These are phyloP conservation scores for Cancer borealis DNA, from an alignment of 2,888 invertebrate species.

Conservation along the genomic window DNA sequence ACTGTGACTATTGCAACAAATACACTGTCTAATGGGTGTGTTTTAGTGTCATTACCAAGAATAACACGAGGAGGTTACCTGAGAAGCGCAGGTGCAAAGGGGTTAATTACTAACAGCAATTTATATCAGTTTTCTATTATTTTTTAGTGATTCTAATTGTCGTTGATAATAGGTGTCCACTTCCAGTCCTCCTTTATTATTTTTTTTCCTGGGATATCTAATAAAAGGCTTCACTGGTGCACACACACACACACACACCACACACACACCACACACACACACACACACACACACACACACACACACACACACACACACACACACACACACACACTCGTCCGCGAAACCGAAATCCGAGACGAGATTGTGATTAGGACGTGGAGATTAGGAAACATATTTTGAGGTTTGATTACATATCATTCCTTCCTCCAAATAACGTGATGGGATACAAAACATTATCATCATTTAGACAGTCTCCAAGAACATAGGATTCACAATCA, in stretches of 20 bases:
- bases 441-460: too few species aligned
- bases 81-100: neutral
- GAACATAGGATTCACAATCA: too few species aligned
- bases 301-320: too few species aligned
- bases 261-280: too few species aligned
- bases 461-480: too few species aligned
- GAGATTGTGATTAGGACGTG: too few species aligned
- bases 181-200: neutral
- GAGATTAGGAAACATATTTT: too few species aligned
- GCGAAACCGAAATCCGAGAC: too few species aligned
- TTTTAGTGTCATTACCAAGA: constrained; percentile 9
- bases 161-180: neutral
- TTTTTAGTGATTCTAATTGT: constrained; percentile 20
- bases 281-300: too few species aligned
- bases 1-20: neutral
- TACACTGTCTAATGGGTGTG: neutral
- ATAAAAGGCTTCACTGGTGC: neutral
- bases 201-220: neutral
- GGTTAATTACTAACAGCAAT: neutral
- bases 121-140: neutral
- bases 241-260: too few species aligned
- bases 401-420: too few species aligned
- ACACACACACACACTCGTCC: neutral
- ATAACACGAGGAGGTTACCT: neutral
- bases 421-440: too few species aligned